phyloP scores from a whole-genome alignment of 2,888 invertebrate species.

The Dolichopus griseipennis region DNA sequence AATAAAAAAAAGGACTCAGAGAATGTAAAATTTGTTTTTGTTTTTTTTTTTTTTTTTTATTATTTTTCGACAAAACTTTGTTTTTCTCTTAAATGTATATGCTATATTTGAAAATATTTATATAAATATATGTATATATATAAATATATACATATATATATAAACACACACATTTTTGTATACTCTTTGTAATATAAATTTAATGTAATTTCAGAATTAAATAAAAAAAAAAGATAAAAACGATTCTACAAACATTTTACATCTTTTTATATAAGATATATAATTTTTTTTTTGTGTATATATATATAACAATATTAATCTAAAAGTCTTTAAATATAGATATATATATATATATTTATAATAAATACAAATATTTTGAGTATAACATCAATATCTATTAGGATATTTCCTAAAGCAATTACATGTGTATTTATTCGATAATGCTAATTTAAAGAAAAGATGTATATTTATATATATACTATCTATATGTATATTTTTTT shows the following conservation, averaged over 20 bases:
- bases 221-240: not conserved
- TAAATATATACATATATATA: not conserved
- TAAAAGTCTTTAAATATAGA: not conserved
- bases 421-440: slow-evolving; percentile 1
- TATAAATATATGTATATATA: not conserved
- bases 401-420: slow-evolving; percentile 6
- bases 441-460: not conserved
- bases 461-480: too few relatives aligned
- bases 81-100: not conserved
- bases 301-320: not conserved
- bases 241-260: not conserved
- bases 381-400: slow-evolving; percentile 1
- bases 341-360: not conserved
- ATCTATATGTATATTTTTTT: too few relatives aligned
- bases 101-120: too few relatives aligned
- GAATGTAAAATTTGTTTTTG: not conserved
- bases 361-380: not conserved
- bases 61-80: not conserved
- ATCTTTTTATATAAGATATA: not conserved
- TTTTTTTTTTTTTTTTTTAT: too few relatives aligned
- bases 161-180: too few relatives aligned
- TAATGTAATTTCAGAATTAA: not conserved
- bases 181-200: not conserved
- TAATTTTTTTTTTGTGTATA: not conserved
- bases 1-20: not conserved